Percentiles rank a stretch among this genome's conserved stretches.
Conservation (phyloP, 1,140 invertebrate genomes). For the Octopus bimaculoides region DNA sequence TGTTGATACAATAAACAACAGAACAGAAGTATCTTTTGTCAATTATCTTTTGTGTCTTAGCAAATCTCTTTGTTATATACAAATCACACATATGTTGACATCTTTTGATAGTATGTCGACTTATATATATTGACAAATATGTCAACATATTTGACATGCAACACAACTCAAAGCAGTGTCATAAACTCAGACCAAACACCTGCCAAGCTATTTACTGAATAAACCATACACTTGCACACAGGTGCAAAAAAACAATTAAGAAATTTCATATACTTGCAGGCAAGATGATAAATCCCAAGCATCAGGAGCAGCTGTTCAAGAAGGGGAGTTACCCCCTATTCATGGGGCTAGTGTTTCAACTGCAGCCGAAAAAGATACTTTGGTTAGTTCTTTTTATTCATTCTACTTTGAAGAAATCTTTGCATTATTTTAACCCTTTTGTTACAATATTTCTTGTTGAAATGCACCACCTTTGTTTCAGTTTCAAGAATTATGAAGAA, state of each 20-base stretch:
- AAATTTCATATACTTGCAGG: constrained; percentile 31
- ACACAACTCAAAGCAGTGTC: not conserved
- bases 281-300: constrained; percentile 44
- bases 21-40: too few relatives aligned
- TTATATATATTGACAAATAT: not conserved
- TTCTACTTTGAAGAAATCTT: not conserved
- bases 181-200: not conserved
- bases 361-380: constrained; percentile 54
- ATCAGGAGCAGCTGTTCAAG: constrained; percentile 34
- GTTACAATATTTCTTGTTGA: too few relatives aligned
- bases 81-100: not conserved
- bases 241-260: not conserved
- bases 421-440: too few relatives aligned
- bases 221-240: not conserved
- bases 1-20: too few relatives aligned
- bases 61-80: too few relatives aligned
- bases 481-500: too few relatives aligned
- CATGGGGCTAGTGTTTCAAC: constrained; percentile 49
- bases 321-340: constrained; percentile 38
- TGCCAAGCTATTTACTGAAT: not conserved
- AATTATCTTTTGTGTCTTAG: too few relatives aligned
- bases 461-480: too few relatives aligned
- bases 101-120: not conserved
- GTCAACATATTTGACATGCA: not conserved
- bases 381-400: constrained; percentile 36